Evolutionary conservation across 2,113 vertebrate genomes (phyloP).

Genomic region (Cygnus atratus): DNA sequence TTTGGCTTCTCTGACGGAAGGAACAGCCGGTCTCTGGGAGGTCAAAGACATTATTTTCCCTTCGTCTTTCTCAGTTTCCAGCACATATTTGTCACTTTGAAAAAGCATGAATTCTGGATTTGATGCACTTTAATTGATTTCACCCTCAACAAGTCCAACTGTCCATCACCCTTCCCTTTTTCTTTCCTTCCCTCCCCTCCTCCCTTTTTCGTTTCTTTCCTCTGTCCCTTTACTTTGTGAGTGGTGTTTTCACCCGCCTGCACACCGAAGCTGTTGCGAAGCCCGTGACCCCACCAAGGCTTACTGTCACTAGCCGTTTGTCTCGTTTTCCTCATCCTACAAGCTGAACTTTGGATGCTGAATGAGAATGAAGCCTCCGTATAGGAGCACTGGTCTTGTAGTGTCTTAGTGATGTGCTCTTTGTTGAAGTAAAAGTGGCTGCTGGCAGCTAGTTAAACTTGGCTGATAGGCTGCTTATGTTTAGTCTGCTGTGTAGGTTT

Average conservation of each 20-base stretch:
- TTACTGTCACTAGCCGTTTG: slow-evolving; percentile 24
- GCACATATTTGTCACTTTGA: slow-evolving; percentile 91
- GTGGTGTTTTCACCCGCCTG: slow-evolving; percentile 65
- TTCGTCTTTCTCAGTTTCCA: slow-evolving; percentile 82
- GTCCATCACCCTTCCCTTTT: slow-evolving; percentile 75
- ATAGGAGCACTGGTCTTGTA: not conserved
- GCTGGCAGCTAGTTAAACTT: not conserved
- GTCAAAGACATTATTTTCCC: slow-evolving; percentile 82
- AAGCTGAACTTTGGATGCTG: not conserved
- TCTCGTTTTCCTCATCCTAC: not conserved
- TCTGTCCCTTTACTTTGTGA: slow-evolving; percentile 59
- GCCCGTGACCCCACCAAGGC: not conserved
- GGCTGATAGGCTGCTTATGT: not conserved
- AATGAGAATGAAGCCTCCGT: not conserved
- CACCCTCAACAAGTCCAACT: slow-evolving; percentile 83
- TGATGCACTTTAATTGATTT: slow-evolving; percentile 97
- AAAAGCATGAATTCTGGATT: slow-evolving; percentile 93
- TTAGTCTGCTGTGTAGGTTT: not conserved
- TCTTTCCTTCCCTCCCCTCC: slow-evolving; percentile 50
- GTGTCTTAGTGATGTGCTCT: not conserved
- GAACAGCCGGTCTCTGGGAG: slow-evolving; percentile 81
- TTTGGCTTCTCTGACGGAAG: slow-evolving; percentile 74
- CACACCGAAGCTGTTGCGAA: slow-evolving; percentile 59
- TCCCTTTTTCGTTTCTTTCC: slow-evolving; percentile 33
- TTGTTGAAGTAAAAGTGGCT: not conserved